Conservation (phyloP, 1,140 invertebrate genomes). For the Bombus confusus region DNA sequence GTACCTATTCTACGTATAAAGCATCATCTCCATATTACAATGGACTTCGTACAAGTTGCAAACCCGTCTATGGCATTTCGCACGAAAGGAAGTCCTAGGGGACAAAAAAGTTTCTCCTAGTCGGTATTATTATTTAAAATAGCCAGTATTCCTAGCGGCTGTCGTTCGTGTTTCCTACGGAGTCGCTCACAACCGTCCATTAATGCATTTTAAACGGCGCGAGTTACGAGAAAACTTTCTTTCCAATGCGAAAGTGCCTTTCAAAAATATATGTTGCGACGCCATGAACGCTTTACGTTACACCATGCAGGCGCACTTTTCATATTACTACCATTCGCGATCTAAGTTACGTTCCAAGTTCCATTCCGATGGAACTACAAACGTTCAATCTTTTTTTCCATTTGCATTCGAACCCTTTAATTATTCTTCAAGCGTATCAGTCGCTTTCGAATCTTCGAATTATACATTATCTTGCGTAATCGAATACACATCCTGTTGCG, state of each 20-base stretch:
- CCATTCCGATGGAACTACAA: background rate
- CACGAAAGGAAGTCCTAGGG: background rate
- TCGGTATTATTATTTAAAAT: slow-evolving; percentile 23
- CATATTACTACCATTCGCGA: background rate
- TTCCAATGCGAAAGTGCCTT: slow-evolving; percentile 7
- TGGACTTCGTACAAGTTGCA: no score
- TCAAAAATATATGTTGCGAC: background rate
- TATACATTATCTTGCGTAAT: background rate
- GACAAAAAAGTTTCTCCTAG: slow-evolving; percentile 1
- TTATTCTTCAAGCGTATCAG: background rate
- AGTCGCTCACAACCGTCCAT: background rate
- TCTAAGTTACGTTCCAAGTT: background rate
- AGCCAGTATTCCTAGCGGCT: background rate
- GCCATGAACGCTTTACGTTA: background rate
- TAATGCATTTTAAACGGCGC: slow-evolving; percentile 19
- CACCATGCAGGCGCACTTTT: background rate
- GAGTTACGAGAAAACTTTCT: slow-evolving; percentile 11
- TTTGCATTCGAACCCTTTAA: background rate
- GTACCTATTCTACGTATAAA: background rate
- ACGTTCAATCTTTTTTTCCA: no score
- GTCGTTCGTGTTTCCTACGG: slow-evolving; percentile 10
- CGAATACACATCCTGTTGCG: background rate
- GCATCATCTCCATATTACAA: background rate
- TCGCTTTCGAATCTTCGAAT: background rate
- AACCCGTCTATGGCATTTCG: background rate